phyloP scores from a whole-genome alignment of 2,113 vertebrate species.

The Syngnathus floridae region DNA sequence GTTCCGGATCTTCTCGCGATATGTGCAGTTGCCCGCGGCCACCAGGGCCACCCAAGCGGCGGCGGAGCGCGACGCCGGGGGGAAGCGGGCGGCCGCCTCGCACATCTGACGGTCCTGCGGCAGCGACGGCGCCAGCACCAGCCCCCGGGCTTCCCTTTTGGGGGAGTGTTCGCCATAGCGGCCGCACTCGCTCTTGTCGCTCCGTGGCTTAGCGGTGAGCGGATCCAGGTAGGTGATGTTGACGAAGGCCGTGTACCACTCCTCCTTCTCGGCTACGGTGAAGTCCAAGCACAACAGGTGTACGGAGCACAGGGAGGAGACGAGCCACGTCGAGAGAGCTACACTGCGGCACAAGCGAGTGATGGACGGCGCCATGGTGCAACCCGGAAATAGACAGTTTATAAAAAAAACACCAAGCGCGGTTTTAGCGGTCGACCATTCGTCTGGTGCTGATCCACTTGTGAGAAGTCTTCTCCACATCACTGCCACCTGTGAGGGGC shows the following conservation, averaged over 20 bases:
- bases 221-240: slow-evolving; percentile 93
- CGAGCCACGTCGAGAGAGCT: slow-evolving; percentile 94
- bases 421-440: background rate
- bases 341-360: slow-evolving; percentile 90
- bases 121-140: slow-evolving; percentile 74
- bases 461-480: slow-evolving; percentile 19
- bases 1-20: slow-evolving; percentile 86
- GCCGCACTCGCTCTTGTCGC: slow-evolving; percentile 91
- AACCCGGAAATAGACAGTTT: background rate
- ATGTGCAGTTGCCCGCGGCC: slow-evolving; percentile 87
- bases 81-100: slow-evolving; percentile 80
- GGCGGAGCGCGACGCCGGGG: slow-evolving; percentile 60
- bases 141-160: slow-evolving; percentile 86
- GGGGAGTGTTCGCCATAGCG: slow-evolving; percentile 95
- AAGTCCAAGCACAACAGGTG: slow-evolving; percentile 95
- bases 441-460: background rate
- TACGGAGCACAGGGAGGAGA: slow-evolving; percentile 94
- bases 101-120: slow-evolving; percentile 80
- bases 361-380: slow-evolving; percentile 82
- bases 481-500: slow-evolving; percentile 24
- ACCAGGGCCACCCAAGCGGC: slow-evolving; percentile 88
- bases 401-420: background rate
- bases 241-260: slow-evolving; percentile 98
- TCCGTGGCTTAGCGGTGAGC: slow-evolving; percentile 70
- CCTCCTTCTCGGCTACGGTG: slow-evolving; percentile 96